Evolutionary conservation across 1,140 invertebrate species (phyloP).

Genomic region (Macrocentrus cingulum): DNA sequence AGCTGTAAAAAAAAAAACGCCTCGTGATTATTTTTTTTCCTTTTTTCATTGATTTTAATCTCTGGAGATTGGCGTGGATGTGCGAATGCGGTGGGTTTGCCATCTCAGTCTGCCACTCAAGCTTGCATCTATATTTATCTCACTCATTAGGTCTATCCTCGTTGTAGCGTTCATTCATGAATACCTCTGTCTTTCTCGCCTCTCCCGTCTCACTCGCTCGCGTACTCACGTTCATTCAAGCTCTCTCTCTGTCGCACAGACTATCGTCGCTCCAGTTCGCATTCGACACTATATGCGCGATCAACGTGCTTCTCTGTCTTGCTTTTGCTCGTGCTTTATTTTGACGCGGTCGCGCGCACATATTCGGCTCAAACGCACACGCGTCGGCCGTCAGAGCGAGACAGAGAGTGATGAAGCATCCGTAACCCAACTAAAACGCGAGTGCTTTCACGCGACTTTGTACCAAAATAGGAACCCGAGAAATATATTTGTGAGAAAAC

Average conservation of each 20-base stretch:
- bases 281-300: slow-evolving; percentile 13
- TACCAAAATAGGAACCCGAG: slow-evolving; percentile 19
- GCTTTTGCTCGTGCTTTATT: slow-evolving; percentile 6
- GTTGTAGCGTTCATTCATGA: slow-evolving; percentile 57
- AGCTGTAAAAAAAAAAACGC: too few relatives aligned
- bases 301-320: slow-evolving; percentile 10
- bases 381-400: background rate
- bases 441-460: slow-evolving; percentile 11
- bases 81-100: background rate
- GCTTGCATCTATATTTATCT: slow-evolving; percentile 54
- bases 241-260: slow-evolving; percentile 36
- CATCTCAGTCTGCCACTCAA: slow-evolving; percentile 40
- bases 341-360: background rate
- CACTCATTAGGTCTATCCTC: slow-evolving; percentile 55
- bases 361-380: background rate
- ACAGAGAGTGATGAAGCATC: background rate
- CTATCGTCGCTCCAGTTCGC: slow-evolving; percentile 26
- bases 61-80: background rate
- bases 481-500: slow-evolving; percentile 1
- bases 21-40: background rate
- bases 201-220: slow-evolving; percentile 38
- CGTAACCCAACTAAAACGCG: slow-evolving; percentile 14
- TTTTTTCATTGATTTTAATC: background rate
- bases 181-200: slow-evolving; percentile 36
- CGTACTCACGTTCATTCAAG: slow-evolving; percentile 52